These are phyloP conservation scores for Anneissia japonica DNA, from an alignment of 35 echinoderm and acorn worm species.

Conservation along the genomic window DNA sequence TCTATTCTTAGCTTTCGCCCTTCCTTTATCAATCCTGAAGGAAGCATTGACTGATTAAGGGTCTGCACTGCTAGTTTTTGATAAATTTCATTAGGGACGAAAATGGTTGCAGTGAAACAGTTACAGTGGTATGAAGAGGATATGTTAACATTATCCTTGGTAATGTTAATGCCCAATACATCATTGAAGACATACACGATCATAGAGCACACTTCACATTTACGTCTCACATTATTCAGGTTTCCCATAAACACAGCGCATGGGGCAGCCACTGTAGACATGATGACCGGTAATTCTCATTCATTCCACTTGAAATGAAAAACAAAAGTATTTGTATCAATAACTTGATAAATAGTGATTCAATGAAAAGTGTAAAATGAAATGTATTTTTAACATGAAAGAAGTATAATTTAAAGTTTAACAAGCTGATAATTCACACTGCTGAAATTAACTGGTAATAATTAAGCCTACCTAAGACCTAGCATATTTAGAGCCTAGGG, in stretches of 20 bases:
- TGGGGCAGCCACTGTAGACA: background rate
- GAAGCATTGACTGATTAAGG: background rate
- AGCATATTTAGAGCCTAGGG: too few relatives aligned
- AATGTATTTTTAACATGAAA: too few relatives aligned
- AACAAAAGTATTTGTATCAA: too few relatives aligned
- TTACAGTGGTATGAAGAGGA: conserved; percentile 16
- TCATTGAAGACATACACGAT: conserved; percentile 20
- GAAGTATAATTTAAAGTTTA: too few relatives aligned
- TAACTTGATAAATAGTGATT: too few relatives aligned
- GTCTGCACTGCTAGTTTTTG: conserved; percentile 3
- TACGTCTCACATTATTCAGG: conserved; percentile 21
- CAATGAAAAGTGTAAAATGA: too few relatives aligned
- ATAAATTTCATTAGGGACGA: background rate
- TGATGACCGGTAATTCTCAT: too few relatives aligned
- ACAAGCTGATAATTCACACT: too few relatives aligned
- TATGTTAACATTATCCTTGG: conserved; percentile 14
- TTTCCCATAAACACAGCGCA: conserved; percentile 48
- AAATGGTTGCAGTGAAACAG: conserved; percentile 26
- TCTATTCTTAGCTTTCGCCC: background rate
- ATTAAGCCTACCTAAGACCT: too few relatives aligned
- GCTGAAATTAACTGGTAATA: too few relatives aligned
- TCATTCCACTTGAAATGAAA: too few relatives aligned
- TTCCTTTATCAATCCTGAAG: background rate
- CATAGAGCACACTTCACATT: conserved; percentile 27
- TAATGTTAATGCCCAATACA: conserved; percentile 2